Conservation (phyloP, 2,113 vertebrate genomes). For the Scartelaos histophorus region DNA sequence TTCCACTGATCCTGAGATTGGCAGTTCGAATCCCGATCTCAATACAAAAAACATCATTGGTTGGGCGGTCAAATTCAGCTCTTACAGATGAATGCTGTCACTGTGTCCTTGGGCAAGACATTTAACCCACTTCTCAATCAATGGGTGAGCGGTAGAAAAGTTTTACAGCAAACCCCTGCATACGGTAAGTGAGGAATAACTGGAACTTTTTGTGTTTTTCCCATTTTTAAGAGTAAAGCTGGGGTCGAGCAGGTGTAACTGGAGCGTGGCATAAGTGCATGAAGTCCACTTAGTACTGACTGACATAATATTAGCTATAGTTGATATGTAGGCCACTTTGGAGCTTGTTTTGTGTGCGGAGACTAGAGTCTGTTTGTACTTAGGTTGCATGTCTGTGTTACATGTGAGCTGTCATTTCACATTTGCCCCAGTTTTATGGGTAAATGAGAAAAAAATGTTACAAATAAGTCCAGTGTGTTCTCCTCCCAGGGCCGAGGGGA, state of each 20-base stretch:
- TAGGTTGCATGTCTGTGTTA: not conserved
- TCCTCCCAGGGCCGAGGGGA: constrained; percentile 6
- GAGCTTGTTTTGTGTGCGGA: not conserved
- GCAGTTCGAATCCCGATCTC: too few species aligned
- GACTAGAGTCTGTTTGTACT: not conserved
- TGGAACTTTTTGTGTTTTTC: too few species aligned
- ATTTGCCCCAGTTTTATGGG: constrained; percentile 13
- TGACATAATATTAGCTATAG: not conserved
- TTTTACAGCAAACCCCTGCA: too few species aligned
- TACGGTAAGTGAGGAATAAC: too few species aligned
- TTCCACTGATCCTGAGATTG: too few species aligned
- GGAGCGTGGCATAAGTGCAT: not conserved
- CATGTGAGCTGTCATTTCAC: constrained; percentile 1
- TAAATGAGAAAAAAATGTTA: constrained; percentile 6
- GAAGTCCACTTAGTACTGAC: not conserved
- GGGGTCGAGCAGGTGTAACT: not conserved
- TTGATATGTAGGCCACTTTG: not conserved
- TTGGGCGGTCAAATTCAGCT: too few species aligned
- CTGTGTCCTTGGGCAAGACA: too few species aligned
- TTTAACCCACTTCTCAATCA: too few species aligned
- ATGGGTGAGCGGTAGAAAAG: too few species aligned
- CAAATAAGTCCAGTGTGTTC: constrained; percentile 25
- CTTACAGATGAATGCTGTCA: too few species aligned
- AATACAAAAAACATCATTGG: too few species aligned
- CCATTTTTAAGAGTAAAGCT: too few species aligned